phyloP scores from a whole-genome alignment of 2,113 vertebrate species.

The Okapia johnstoni region DNA sequence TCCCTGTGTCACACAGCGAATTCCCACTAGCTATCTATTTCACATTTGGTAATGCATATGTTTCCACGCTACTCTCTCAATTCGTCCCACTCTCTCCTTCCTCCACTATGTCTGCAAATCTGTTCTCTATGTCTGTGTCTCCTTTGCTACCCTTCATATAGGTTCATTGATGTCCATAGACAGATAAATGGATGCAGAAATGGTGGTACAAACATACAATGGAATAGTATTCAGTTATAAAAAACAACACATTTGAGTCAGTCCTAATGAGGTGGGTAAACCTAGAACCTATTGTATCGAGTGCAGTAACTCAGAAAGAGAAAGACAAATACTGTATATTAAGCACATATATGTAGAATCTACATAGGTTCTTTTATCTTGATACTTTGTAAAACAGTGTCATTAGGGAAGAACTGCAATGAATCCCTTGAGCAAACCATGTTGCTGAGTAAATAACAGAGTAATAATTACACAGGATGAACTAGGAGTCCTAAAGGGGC shows the following conservation, averaged over 20 bases:
- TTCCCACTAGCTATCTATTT: not conserved
- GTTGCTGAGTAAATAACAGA: not conserved
- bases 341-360: not conserved
- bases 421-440: too few species aligned
- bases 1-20: not conserved
- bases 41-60: not conserved
- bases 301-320: not conserved
- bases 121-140: not conserved
- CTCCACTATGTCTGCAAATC: not conserved
- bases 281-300: not conserved
- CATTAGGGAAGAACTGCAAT: not conserved
- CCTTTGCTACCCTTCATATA: not conserved
- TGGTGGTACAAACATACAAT: not conserved
- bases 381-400: not conserved
- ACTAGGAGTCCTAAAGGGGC: fast-evolving
- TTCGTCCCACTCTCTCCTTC: not conserved
- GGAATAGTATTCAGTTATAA: not conserved
- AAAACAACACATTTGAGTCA: not conserved
- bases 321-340: not conserved
- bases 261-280: not conserved
- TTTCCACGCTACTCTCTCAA: not conserved
- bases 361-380: not conserved
- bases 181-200: not conserved
- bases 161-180: not conserved
- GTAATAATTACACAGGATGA: fast-evolving